Conservation (phyloP, 2,797 vertebrate genomes). For the Ctenopoma kingsleyae region DNA sequence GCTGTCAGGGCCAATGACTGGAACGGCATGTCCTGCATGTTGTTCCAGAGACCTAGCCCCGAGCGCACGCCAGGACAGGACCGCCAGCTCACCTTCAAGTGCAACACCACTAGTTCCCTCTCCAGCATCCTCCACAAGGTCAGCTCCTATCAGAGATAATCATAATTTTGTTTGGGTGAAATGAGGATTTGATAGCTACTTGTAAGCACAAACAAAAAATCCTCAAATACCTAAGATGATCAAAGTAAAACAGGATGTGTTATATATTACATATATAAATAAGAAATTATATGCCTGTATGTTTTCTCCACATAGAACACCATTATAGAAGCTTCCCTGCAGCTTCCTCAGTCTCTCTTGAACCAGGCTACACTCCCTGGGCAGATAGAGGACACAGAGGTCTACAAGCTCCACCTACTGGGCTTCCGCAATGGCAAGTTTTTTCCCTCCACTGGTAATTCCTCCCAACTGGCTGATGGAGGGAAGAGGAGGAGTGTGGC, state of each 20-base stretch:
- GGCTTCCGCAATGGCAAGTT: slow-evolving; percentile 97
- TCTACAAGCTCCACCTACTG: slow-evolving; percentile 94
- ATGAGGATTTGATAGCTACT: neutral
- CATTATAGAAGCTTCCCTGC: slow-evolving; percentile 93
- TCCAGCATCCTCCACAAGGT: slow-evolving; percentile 94
- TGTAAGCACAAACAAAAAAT: neutral
- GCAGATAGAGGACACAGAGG: slow-evolving; percentile 84
- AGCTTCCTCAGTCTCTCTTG: slow-evolving; percentile 93
- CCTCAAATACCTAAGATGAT: neutral
- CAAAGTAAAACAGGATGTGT: neutral
- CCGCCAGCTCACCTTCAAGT: slow-evolving; percentile 96
- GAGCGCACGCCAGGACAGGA: slow-evolving; percentile 88
- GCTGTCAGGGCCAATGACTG: slow-evolving; percentile 90
- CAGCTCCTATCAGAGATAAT: neutral
- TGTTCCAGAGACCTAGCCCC: slow-evolving; percentile 90
- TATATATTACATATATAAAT: neutral
- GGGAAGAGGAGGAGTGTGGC: slow-evolving; percentile 92
- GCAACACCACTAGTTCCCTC: slow-evolving; percentile 92
- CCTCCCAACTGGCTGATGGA: slow-evolving; percentile 88
- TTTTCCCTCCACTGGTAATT: slow-evolving; percentile 94
- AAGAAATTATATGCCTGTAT: neutral
- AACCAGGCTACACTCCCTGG: slow-evolving; percentile 79
- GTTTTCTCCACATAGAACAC: slow-evolving; percentile 85
- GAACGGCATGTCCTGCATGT: slow-evolving; percentile 95
- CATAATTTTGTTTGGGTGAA: no score